A percentile compares a stretch with the other conserved stretches of the same genome.
Conservation (phyloP, 2,113 vertebrate genomes). For the Tyto alba region DNA sequence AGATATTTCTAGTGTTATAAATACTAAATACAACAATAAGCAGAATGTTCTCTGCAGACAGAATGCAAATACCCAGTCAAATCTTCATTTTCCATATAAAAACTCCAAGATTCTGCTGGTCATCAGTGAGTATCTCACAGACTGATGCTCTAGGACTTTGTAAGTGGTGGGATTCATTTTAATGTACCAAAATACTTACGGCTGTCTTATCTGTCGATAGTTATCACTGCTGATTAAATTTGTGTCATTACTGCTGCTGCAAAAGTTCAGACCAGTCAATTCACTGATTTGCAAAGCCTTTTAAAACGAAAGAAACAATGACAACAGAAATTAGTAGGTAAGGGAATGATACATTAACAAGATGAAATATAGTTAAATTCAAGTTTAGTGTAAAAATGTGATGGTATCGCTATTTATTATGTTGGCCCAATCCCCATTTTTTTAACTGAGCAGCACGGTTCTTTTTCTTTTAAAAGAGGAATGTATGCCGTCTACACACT, state of each 20-base stretch:
- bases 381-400: not conserved
- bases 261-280: constrained; percentile 75
- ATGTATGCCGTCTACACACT: not conserved
- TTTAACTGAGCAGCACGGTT: not conserved
- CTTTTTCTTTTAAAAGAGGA: not conserved
- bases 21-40: not conserved
- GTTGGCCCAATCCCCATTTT: not conserved
- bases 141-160: not conserved
- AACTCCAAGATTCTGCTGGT: not conserved
- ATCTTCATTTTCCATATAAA: not conserved
- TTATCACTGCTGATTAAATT: not conserved
- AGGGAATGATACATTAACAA: not conserved
- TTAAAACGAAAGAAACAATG: not conserved
- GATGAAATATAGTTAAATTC: not conserved
- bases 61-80: not conserved
- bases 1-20: not conserved
- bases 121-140: not conserved
- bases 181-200: constrained; percentile 41
- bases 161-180: not conserved
- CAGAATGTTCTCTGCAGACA: not conserved
- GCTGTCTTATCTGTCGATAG: not conserved
- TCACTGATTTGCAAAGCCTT: constrained; percentile 87
- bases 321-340: not conserved
- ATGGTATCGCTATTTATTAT: not conserved
- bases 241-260: not conserved